Percentiles rank a stretch among this genome's conserved stretches.
These are phyloP conservation scores for Dreissena polymorpha DNA, from an alignment of 1,140 invertebrate genomes.

Conservation along the genomic window DNA sequence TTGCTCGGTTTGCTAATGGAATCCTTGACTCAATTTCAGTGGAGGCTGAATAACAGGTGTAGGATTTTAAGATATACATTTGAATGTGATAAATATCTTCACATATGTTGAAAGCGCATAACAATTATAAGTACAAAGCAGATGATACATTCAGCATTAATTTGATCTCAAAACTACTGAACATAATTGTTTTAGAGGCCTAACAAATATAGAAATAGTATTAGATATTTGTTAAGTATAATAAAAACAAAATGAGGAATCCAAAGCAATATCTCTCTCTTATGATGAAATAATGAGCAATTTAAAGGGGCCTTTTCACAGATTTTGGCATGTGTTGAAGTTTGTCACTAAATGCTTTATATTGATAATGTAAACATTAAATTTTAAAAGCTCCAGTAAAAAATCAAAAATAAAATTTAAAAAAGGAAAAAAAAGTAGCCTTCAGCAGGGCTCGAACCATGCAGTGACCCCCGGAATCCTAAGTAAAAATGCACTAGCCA, in stretches of 20 bases:
- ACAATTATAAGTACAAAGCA: neutral
- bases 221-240: neutral
- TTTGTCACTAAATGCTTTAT: too few species aligned
- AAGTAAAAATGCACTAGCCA: too few species aligned
- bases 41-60: neutral
- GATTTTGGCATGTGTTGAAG: too few species aligned
- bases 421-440: too few species aligned
- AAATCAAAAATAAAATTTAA: too few species aligned
- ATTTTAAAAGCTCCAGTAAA: too few species aligned
- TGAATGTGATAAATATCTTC: neutral
- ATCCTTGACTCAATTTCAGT: conserved; percentile 35
- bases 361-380: too few species aligned
- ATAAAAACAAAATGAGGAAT: neutral
- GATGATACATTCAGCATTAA: neutral
- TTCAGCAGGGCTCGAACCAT: too few species aligned
- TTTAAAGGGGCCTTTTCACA: too few species aligned
- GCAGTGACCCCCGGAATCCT: too few species aligned
- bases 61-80: neutral
- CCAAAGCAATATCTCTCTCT: too few species aligned
- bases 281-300: too few species aligned
- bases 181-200: neutral
- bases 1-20: conserved; percentile 44
- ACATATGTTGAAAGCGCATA: neutral
- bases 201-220: neutral
- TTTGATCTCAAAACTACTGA: neutral